phyloP scores from a whole-genome alignment of 1,140 invertebrate species.

The Linepithema humile region DNA sequence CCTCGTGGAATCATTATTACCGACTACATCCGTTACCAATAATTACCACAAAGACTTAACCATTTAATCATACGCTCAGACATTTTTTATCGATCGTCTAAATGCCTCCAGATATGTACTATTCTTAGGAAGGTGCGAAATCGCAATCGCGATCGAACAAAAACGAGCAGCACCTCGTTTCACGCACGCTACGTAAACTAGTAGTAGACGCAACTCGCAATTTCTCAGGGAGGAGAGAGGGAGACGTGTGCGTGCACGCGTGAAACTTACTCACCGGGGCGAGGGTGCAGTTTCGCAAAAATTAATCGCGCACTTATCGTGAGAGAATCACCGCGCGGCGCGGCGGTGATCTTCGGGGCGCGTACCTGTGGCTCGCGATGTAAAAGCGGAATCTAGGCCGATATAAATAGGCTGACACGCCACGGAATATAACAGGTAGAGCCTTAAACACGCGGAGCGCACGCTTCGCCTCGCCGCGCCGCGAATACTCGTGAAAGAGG shows the following conservation, averaged over 20 bases:
- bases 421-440: conserved; percentile 83
- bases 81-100: background rate
- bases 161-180: conserved; percentile 10
- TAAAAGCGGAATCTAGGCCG: conserved; percentile 84
- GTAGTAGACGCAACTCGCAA: conserved; percentile 18
- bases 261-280: background rate
- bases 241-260: background rate
- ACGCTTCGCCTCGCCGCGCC: background rate
- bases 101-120: background rate
- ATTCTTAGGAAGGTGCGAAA: conserved; percentile 1
- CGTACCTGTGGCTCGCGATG: conserved; percentile 76
- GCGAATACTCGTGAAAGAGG: conserved; percentile 51
- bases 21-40: no score
- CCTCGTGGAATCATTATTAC: no score
- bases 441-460: conserved; percentile 77
- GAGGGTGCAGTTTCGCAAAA: conserved; percentile 76
- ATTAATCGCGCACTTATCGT: conserved; percentile 77
- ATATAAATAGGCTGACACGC: conserved; percentile 84
- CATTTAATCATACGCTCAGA: background rate
- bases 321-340: conserved; percentile 78
- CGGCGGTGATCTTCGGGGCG: conserved; percentile 69
- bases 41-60: no score
- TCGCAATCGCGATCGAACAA: conserved; percentile 20
- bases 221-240: background rate
- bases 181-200: conserved; percentile 16